These are phyloP conservation scores for Zhuqinia jingwanae DNA, from an alignment of 2,888 invertebrate species.

Conservation along the genomic window DNA sequence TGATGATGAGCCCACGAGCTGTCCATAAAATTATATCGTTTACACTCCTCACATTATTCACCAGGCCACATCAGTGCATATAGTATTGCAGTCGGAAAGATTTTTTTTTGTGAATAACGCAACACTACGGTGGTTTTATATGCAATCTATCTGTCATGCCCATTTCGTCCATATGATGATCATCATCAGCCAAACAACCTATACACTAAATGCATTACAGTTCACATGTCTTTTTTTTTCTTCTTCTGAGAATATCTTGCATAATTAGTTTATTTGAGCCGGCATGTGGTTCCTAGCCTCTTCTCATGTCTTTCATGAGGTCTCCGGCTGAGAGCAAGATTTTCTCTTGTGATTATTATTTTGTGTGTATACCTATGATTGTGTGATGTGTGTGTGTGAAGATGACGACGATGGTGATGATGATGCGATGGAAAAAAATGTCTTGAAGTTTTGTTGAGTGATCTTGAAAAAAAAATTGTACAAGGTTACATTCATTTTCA, in stretches of 20 bases:
- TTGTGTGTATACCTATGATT: too few species aligned
- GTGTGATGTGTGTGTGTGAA: too few species aligned
- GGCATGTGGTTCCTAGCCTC: slow-evolving; percentile 58
- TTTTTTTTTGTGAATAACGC: too few species aligned
- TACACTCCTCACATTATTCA: slow-evolving; percentile 27
- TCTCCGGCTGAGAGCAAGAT: slow-evolving; percentile 52
- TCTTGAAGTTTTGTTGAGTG: slow-evolving; percentile 32
- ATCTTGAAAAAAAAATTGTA: slow-evolving; percentile 57
- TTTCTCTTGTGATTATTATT: background rate
- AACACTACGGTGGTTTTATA: background rate
- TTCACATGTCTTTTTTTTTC: too few species aligned
- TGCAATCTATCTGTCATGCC: slow-evolving; percentile 53
- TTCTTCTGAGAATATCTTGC: slow-evolving; percentile 38
- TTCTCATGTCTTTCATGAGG: slow-evolving; percentile 40
- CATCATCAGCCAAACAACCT: background rate
- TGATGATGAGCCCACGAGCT: slow-evolving; percentile 54
- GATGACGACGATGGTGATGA: background rate
- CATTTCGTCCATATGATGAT: slow-evolving; percentile 1
- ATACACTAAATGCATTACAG: slow-evolving; percentile 5
- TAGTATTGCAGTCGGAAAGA: too few species aligned
- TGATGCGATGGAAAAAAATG: background rate
- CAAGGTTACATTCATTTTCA: slow-evolving; percentile 53
- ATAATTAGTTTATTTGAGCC: slow-evolving; percentile 59
- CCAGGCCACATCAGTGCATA: background rate
- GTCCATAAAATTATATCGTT: slow-evolving; percentile 59